Conservation (phyloP, 2,797 vertebrate species). For the Acrossocheilus wenchowensis region DNA sequence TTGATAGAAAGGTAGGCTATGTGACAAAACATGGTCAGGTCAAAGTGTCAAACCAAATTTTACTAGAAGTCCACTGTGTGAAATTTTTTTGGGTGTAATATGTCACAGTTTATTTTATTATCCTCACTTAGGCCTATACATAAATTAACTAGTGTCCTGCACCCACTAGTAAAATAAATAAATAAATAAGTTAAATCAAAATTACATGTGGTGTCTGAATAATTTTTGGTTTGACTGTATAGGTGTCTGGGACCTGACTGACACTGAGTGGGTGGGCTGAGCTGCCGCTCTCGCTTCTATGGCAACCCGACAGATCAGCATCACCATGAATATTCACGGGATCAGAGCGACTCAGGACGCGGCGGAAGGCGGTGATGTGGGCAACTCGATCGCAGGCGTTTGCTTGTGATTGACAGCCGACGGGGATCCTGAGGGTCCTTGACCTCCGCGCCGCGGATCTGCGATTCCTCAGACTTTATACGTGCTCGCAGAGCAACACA, state of each 20-base stretch:
- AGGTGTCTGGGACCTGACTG: slow-evolving; percentile 72
- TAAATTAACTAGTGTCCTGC: neutral
- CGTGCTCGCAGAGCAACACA: slow-evolving; percentile 71
- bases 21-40: neutral
- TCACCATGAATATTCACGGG: slow-evolving; percentile 94
- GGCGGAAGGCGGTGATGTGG: slow-evolving; percentile 83
- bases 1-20: neutral
- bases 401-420: slow-evolving; percentile 72
- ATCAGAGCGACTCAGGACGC: slow-evolving; percentile 83
- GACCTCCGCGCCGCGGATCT: slow-evolving; percentile 76
- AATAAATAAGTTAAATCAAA: no score
- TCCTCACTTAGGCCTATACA: neutral
- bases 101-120: neutral
- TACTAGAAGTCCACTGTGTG: neutral
- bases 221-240: neutral
- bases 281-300: slow-evolving; percentile 90
- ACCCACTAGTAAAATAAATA: neutral
- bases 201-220: neutral
- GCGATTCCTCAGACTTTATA: slow-evolving; percentile 57
- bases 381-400: slow-evolving; percentile 67
- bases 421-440: slow-evolving; percentile 63
- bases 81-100: neutral
- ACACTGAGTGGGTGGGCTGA: slow-evolving; percentile 80
- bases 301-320: slow-evolving; percentile 92
- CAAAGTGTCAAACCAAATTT: neutral